Base-by-base conservation (phyloP, 2,888 invertebrate species). In the Lithophane socia region DNA sequence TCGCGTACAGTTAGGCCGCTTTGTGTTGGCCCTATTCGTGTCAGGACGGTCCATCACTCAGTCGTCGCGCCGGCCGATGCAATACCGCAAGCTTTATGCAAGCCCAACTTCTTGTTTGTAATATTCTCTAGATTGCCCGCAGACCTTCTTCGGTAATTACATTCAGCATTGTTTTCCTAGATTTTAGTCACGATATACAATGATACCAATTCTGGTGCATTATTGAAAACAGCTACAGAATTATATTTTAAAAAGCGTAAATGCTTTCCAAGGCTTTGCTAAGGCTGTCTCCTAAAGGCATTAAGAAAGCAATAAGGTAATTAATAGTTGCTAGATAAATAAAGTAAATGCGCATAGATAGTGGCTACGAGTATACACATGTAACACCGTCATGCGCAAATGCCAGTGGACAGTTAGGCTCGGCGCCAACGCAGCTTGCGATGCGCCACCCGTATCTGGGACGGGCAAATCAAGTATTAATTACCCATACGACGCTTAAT, bases 401-500 rank as follows among this genome's bases (percentile, higher is more conserved):
- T 93, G 93, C 93, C 93, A 92, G 89, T 91, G 93, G 92, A 96
- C 96, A 96, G 96, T 96, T 96, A 96, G 93, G 88, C 86, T 81
- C 90, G 96, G 96, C 96, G 96, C 96, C 96, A 92, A 82, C 88
- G 92, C 90, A 92, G 92, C 91, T 96, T 96, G 94, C 91, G 92
- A 96, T 96, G 96, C 96, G 92, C 92, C 90, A 84, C 93, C 92
- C 94, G 96, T 96, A 95, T 93, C 93, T 94, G 93, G 96, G 94
- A 95, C 96, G 93, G 90, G 93, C 94, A 92, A 94, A 95, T 95
- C 93, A 93, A 92, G 93, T 94, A 94, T 94, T 96, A 96, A 96
- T 96, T 95, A 95, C 92, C 90, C 92, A 92, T 91, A 92, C 93
- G 87, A 90, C 89, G 90, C 90, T 90, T 95, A 94, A 94, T 94